phyloP scores from a whole-genome alignment of 2,797 vertebrate species.

The Mastacembelus armatus region DNA sequence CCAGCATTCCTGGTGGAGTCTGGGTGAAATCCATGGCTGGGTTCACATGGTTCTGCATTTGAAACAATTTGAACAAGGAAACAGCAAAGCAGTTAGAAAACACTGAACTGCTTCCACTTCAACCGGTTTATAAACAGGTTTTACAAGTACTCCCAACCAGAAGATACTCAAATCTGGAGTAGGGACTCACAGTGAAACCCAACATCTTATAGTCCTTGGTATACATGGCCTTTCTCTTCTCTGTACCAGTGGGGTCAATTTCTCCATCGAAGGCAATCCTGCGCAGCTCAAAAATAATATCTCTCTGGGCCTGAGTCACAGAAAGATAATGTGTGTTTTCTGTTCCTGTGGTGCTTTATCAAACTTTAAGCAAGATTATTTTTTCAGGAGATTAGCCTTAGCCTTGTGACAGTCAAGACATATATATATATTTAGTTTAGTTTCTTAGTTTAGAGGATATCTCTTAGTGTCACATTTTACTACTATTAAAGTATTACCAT shows the following conservation, averaged over 20 bases:
- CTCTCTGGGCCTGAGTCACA: constrained; percentile 90
- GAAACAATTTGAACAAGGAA: background rate
- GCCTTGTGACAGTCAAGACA: too few species aligned
- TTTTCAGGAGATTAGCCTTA: too few species aligned
- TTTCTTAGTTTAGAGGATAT: too few species aligned
- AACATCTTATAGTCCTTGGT: constrained; percentile 99
- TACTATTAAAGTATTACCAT: too few species aligned
- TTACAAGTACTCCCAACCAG: background rate
- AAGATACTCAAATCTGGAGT: background rate
- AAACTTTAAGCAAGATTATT: constrained; percentile 16
- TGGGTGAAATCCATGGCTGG: constrained; percentile 97
- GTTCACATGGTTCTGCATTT: constrained; percentile 92
- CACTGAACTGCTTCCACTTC: background rate
- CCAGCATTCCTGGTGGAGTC: constrained; percentile 98
- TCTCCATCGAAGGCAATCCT: constrained; percentile 97
- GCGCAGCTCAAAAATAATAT: constrained; percentile 95
- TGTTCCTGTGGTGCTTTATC: too few species aligned
- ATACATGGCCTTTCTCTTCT: constrained; percentile 97
- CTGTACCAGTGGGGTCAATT: constrained; percentile 90
- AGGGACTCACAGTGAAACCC: constrained; percentile 91
- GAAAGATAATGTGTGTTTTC: constrained; percentile 15
- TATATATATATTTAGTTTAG: too few species aligned
- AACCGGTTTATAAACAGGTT: background rate
- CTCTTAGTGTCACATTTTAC: too few species aligned
- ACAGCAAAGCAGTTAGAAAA: background rate